A percentile compares a stretch with the other conserved stretches of the same genome.
Conservation (phyloP, 2,797 vertebrate genomes). For the Sebastes oblongus region DNA sequence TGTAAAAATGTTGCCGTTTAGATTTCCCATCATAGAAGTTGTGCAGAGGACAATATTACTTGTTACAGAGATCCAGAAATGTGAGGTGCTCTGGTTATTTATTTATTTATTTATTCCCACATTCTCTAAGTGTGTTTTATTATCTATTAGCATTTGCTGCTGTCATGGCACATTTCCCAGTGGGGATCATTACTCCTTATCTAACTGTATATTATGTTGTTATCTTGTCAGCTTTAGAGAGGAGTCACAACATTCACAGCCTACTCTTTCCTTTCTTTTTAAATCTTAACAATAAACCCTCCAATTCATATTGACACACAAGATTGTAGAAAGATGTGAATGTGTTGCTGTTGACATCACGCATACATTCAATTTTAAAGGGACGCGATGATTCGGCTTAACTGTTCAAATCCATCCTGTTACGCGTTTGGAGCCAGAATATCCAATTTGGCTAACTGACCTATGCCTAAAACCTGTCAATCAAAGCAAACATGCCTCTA, state of each 20-base stretch:
- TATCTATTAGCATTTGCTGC: slow-evolving; percentile 8
- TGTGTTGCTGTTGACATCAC: neutral
- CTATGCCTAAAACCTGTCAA: neutral
- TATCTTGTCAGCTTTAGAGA: slow-evolving; percentile 34
- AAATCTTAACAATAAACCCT: neutral
- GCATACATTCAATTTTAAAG: neutral
- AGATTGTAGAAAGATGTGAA: neutral
- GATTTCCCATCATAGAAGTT: neutral
- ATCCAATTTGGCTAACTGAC: neutral
- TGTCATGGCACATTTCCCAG: slow-evolving; percentile 8
- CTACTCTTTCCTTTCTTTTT: neutral
- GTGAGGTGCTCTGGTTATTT: neutral
- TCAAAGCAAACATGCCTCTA: neutral
- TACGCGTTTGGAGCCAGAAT: neutral
- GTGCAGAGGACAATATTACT: neutral
- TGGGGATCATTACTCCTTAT: slow-evolving; percentile 31
- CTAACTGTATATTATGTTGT: slow-evolving; percentile 14
- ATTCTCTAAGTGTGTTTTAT: slow-evolving; percentile 1
- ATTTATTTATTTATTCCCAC: neutral
- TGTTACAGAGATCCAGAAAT: neutral
- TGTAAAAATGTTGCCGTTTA: neutral
- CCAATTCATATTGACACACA: neutral
- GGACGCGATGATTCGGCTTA: neutral
- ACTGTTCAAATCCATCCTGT: neutral
- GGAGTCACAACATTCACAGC: slow-evolving; percentile 20